Evolutionary conservation across 2,888 invertebrate species (phyloP).

Genomic region (Vandiemenella viatica): DNA sequence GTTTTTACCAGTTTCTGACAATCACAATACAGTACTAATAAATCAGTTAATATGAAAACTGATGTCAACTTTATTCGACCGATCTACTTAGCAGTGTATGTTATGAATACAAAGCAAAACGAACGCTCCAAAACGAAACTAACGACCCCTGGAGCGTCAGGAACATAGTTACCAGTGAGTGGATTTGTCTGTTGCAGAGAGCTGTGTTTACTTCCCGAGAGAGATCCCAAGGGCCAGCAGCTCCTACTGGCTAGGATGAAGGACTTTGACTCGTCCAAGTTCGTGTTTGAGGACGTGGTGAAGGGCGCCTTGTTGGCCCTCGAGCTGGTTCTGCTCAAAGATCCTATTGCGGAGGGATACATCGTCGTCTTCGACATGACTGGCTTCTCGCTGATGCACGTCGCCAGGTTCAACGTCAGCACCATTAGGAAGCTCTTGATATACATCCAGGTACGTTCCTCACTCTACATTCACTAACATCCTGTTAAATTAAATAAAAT

Average conservation of each 20-base stretch:
- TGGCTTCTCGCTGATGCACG: not conserved
- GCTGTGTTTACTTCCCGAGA: not conserved
- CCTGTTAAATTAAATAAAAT: too few relatives aligned
- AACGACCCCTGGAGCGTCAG: too few relatives aligned
- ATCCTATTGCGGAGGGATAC: not conserved
- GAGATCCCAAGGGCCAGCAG: not conserved
- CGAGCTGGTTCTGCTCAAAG: not conserved
- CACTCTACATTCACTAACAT: not conserved
- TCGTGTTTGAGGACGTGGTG: not conserved
- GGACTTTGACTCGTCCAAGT: not conserved
- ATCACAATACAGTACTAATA: too few relatives aligned
- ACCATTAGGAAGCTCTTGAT: not conserved
- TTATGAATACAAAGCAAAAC: too few relatives aligned
- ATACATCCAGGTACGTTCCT: not conserved
- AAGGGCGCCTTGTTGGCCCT: not conserved
- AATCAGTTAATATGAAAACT: too few relatives aligned
- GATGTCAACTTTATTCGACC: too few relatives aligned
- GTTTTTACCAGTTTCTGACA: too few relatives aligned
- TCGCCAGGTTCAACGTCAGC: not conserved
- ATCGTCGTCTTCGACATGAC: not conserved
- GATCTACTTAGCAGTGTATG: too few relatives aligned
- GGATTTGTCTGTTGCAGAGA: too few relatives aligned
- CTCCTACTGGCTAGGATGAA: not conserved
- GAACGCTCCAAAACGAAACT: too few relatives aligned
- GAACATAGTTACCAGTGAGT: too few relatives aligned